Percentiles rank a stretch among this genome's conserved stretches.
These are phyloP conservation scores for Callorhinus ursinus DNA, from an alignment of 2,113 vertebrate species.

Conservation along the genomic window DNA sequence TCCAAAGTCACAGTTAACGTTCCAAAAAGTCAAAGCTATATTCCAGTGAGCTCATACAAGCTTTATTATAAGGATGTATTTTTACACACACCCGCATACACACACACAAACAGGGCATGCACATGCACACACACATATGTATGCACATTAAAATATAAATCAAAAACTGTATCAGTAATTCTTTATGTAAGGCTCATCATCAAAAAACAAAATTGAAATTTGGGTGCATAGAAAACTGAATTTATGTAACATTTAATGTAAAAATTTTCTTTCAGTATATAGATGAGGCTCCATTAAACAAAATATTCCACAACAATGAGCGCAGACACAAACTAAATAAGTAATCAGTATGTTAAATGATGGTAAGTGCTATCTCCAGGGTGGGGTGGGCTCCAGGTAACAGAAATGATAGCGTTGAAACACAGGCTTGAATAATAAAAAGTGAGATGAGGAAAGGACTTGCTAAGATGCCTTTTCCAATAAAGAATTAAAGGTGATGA, in stretches of 20 bases:
- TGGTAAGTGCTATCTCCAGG: not conserved
- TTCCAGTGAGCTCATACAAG: not conserved
- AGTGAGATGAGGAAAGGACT: not conserved
- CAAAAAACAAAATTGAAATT: not conserved
- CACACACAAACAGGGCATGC: too few relatives aligned
- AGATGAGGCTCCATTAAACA: not conserved
- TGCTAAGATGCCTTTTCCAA: not conserved
- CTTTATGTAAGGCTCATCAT: not conserved
- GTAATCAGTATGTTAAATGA: not conserved
- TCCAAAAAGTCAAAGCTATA: not conserved
- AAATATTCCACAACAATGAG: not conserved
- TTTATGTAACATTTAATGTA: constrained; percentile 4
- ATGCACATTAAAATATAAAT: not conserved
- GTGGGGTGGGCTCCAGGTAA: not conserved
- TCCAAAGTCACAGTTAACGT: not conserved
- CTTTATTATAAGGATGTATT: not conserved
- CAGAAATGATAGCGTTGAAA: not conserved
- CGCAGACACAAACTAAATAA: not conserved
- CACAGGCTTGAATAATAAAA: not conserved
- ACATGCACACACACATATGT: not conserved
- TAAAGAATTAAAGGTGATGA: not conserved
- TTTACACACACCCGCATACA: too few relatives aligned
- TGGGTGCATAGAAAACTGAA: not conserved
- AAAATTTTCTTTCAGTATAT: not conserved
- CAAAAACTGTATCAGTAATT: not conserved